Percentiles rank a stretch among this genome's conserved stretches.
These are phyloP conservation scores for Chrysemys picta DNA, from an alignment of 2,113 vertebrate species.

Conservation along the genomic window DNA sequence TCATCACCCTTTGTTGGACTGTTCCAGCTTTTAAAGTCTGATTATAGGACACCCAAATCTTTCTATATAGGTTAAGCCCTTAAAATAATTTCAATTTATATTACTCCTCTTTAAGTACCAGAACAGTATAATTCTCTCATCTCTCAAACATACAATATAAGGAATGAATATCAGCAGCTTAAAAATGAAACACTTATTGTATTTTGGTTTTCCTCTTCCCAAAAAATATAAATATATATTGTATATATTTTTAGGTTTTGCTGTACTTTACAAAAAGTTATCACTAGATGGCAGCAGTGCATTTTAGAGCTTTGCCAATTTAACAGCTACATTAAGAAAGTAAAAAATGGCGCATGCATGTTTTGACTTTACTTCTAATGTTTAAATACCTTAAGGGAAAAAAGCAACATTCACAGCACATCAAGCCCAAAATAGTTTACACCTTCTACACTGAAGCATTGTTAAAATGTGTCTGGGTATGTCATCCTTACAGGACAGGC, in stretches of 20 bases:
- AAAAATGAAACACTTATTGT: conserved; percentile 81
- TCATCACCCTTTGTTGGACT: conserved; percentile 61
- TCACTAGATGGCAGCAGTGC: conserved; percentile 83
- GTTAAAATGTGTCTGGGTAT: conserved; percentile 87
- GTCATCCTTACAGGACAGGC: conserved; percentile 88
- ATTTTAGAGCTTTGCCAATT: conserved; percentile 79
- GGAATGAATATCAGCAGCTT: conserved; percentile 84
- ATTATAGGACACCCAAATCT: conserved; percentile 30
- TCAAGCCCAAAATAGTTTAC: conserved; percentile 93
- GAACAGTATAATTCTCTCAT: conserved; percentile 71
- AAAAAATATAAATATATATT: conserved; percentile 85
- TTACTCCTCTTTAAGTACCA: conserved; percentile 67
- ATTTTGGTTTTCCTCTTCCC: conserved; percentile 77
- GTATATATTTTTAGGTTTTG: conserved; percentile 83
- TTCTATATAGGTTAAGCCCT: conserved; percentile 77
- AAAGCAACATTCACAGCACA: conserved; percentile 94
- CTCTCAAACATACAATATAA: conserved; percentile 77
- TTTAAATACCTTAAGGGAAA: conserved; percentile 74
- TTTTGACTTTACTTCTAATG: conserved; percentile 70
- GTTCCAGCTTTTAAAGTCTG: conserved; percentile 71
- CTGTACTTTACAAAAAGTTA: conserved; percentile 83
- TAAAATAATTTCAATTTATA: conserved; percentile 74
- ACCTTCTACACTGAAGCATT: conserved; percentile 89
- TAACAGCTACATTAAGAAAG: conserved; percentile 77
- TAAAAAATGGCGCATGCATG: conserved; percentile 84